Percentiles rank a stretch among this genome's conserved stretches.
Evolutionary conservation across 2,888 invertebrate species (phyloP).

Genomic region (Cataglyphis albicans): DNA sequence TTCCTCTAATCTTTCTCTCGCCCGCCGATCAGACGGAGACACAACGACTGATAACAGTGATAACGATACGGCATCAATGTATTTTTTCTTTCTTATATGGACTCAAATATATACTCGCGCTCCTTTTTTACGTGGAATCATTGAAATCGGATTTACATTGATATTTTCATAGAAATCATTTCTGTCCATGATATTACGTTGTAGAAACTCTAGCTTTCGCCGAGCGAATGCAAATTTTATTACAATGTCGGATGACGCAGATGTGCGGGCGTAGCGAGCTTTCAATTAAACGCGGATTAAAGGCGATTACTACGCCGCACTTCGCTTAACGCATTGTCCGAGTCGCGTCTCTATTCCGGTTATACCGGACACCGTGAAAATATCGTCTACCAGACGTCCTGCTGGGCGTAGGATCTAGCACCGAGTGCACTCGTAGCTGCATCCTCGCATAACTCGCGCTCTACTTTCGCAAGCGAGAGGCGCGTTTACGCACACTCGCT

Average conservation of each 20-base stretch:
- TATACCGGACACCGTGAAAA: not conserved
- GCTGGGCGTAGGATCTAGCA: slow-evolving; percentile 68
- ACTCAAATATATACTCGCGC: slow-evolving; percentile 10
- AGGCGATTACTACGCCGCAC: not conserved
- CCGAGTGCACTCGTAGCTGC: slow-evolving; percentile 36
- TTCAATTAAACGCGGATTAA: slow-evolving; percentile 49
- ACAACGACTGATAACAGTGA: slow-evolving; percentile 9
- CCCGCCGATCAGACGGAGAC: slow-evolving; percentile 7
- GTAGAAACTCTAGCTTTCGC: not conserved
- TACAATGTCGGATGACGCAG: not conserved
- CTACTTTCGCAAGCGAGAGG: slow-evolving; percentile 8
- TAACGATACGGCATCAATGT: slow-evolving; percentile 1
- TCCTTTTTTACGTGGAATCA: not conserved
- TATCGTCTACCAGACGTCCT: slow-evolving; percentile 52
- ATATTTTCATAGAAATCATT: not conserved
- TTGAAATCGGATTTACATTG: not conserved
- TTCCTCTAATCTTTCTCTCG: slow-evolving; percentile 10
- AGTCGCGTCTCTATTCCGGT: slow-evolving; percentile 28
- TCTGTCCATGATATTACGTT: not conserved
- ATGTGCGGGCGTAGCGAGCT: slow-evolving; percentile 1
- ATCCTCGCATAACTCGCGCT: slow-evolving; percentile 52
- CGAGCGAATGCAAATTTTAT: not conserved
- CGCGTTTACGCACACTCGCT: slow-evolving; percentile 16
- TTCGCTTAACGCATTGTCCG: slow-evolving; percentile 23
- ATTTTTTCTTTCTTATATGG: not conserved